Percentiles rank a stretch among this genome's conserved stretches.
Evolutionary conservation across 2,888 invertebrate species (phyloP).

Genomic region (Cistogaster globosa): DNA sequence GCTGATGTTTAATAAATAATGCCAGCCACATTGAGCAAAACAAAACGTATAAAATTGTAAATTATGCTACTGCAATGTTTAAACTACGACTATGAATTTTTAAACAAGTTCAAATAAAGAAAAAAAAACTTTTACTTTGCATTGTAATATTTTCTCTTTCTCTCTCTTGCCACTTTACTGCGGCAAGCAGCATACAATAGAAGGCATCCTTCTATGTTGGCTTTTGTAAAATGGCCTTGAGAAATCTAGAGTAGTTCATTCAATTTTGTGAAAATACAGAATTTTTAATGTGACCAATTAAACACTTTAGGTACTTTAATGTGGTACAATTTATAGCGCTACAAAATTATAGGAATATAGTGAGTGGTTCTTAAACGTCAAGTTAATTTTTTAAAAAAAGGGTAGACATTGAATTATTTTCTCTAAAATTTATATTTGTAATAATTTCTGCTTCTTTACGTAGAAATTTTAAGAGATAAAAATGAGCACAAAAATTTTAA

Average conservation of each 20-base stretch:
- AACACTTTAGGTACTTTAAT: constrained; percentile 40
- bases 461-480: too few relatives aligned
- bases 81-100: background rate
- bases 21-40: constrained; percentile 26
- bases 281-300: constrained; percentile 59
- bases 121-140: constrained; percentile 28
- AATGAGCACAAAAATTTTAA: too few relatives aligned
- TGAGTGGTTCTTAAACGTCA: background rate
- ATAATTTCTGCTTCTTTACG: too few relatives aligned
- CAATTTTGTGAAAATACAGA: constrained; percentile 12
- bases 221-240: constrained; percentile 56
- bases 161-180: constrained; percentile 17
- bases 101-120: background rate
- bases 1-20: constrained; percentile 51
- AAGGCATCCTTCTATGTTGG: constrained; percentile 15
- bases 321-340: constrained; percentile 20
- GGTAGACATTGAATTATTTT: too few relatives aligned
- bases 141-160: constrained; percentile 24
- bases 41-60: constrained; percentile 28
- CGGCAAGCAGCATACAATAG: constrained; percentile 17
- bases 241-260: constrained; percentile 28
- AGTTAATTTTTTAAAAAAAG: background rate
- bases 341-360: background rate
- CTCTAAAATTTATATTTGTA: too few relatives aligned
- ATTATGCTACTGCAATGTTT: constrained; percentile 41